These are phyloP conservation scores for Lepus americanus DNA, from an alignment of 2,113 vertebrate genomes.

Conservation along the genomic window DNA sequence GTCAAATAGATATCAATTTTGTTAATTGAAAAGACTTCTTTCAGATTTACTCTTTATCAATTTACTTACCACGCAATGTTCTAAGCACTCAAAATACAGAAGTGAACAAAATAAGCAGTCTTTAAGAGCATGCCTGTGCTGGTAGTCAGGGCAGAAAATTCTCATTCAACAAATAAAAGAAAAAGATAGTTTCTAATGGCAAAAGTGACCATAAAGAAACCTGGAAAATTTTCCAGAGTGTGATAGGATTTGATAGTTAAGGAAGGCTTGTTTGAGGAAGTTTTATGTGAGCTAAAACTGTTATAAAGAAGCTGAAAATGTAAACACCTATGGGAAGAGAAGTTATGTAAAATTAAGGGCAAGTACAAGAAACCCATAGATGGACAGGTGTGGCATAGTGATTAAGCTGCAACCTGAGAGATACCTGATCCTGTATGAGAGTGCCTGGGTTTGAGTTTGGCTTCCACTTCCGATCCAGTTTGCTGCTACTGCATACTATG, in stretches of 20 bases:
- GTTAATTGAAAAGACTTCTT: not conserved
- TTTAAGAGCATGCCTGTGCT: not conserved
- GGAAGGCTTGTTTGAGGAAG: not conserved
- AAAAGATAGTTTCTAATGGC: not conserved
- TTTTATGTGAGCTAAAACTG: not conserved
- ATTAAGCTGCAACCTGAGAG: too few relatives aligned
- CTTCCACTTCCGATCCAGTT: too few relatives aligned
- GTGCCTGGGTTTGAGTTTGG: too few relatives aligned
- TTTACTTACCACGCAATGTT: not conserved
- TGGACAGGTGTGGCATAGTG: too few relatives aligned
- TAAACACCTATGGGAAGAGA: not conserved
- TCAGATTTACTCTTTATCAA: not conserved
- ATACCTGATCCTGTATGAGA: too few relatives aligned
- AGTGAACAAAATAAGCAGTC: not conserved
- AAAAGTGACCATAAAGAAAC: not conserved
- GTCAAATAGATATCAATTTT: not conserved
- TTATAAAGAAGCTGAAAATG: not conserved
- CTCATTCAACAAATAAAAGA: not conserved
- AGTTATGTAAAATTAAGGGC: not conserved
- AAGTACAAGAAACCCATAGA: fast-evolving
- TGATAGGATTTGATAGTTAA: too few relatives aligned
- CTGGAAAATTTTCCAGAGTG: not conserved
- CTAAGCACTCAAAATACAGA: not conserved
- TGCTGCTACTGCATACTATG: too few relatives aligned
- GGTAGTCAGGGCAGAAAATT: too few relatives aligned